phyloP scores from a whole-genome alignment of 2,797 vertebrate genomes.

The Rhabdophis nuchalis region DNA sequence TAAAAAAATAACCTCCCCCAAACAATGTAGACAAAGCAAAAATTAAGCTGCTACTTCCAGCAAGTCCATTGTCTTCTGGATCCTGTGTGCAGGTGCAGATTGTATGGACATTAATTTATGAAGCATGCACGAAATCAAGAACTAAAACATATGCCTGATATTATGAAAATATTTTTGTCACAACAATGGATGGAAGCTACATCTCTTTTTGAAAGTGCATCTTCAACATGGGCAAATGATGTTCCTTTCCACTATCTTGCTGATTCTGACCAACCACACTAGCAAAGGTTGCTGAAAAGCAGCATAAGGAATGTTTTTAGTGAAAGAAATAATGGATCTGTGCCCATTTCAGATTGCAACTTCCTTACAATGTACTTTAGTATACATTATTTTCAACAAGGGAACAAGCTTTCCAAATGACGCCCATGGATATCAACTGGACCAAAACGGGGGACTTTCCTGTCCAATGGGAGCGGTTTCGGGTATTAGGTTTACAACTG shows the following conservation, averaged over 20 bases:
- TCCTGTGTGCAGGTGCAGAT: neutral
- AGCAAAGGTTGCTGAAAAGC: neutral
- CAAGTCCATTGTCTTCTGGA: slow-evolving; percentile 1
- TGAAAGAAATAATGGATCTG: neutral
- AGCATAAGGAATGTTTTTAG: neutral
- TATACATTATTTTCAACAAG: neutral
- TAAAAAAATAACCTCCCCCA: neutral
- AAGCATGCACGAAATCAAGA: slow-evolving; percentile 40
- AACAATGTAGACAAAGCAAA: slow-evolving; percentile 19
- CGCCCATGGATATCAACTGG: neutral
- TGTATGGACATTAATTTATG: slow-evolving; percentile 35
- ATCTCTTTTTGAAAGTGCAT: neutral
- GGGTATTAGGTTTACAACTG: neutral
- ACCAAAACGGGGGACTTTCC: neutral
- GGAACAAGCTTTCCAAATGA: neutral
- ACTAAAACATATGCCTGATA: slow-evolving; percentile 27
- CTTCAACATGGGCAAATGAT: neutral
- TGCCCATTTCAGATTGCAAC: neutral
- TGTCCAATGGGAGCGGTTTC: neutral
- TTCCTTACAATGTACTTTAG: neutral
- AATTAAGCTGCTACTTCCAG: slow-evolving; percentile 2
- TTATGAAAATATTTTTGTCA: slow-evolving; percentile 44
- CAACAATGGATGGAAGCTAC: neutral
- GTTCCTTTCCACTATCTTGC: neutral
- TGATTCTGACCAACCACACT: neutral